Evolutionary conservation across 2,113 vertebrate species (phyloP).

Genomic region (Typhlomys cinereus): DNA sequence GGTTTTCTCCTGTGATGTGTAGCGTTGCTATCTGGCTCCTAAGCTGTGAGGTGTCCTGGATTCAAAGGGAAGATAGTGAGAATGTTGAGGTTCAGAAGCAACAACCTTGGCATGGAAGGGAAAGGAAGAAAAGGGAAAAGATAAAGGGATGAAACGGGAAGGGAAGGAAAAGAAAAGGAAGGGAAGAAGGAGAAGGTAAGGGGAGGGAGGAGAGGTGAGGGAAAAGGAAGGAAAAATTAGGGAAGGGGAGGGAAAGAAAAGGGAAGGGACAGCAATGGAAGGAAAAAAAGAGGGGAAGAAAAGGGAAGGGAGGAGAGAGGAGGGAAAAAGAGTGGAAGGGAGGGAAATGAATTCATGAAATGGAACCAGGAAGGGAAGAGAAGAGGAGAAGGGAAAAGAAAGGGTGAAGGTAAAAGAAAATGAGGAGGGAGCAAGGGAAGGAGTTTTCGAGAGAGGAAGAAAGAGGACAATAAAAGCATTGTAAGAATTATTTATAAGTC

Average conservation of each 20-base stretch:
- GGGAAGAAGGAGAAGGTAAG: too few relatives aligned
- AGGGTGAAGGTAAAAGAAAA: too few relatives aligned
- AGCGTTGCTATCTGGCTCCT: conserved; percentile 46
- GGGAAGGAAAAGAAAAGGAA: too few relatives aligned
- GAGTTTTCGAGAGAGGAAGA: too few relatives aligned
- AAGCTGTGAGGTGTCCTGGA: background rate
- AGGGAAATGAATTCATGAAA: too few relatives aligned
- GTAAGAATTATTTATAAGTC: conserved; percentile 66
- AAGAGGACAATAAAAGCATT: conserved; percentile 47
- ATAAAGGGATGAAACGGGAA: background rate
- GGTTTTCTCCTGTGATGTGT: conserved; percentile 22
- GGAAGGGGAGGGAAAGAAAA: background rate
- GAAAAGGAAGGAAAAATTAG: too few relatives aligned
- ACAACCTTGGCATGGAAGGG: background rate
- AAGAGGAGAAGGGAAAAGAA: background rate
- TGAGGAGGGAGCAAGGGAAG: background rate
- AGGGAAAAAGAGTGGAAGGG: background rate
- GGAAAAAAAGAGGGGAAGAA: background rate
- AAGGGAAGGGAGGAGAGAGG: background rate
- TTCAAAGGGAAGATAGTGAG: background rate
- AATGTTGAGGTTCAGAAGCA: conserved; percentile 28
- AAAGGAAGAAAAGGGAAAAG: background rate
- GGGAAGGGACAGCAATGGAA: background rate
- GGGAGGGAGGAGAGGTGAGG: accelerated
- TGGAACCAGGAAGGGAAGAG: background rate